Conservation (phyloP, 2,888 invertebrate species). For the Chaetogeoica ovagalla region DNA sequence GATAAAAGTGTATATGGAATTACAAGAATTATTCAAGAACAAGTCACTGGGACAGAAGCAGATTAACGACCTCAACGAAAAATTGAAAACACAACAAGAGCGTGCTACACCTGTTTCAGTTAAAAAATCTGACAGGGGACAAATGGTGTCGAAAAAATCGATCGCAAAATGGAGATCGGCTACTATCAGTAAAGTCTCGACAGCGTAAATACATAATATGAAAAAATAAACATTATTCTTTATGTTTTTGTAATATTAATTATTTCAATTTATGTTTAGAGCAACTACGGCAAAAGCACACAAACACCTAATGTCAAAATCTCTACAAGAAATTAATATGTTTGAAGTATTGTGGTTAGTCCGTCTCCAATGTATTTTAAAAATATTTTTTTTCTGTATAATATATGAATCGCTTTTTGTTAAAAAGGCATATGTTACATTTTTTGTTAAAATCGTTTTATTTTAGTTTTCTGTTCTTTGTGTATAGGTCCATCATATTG, state of each 20-base stretch:
- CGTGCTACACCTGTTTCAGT: neutral
- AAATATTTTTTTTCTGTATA: neutral
- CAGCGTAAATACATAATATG: neutral
- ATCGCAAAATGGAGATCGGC: neutral
- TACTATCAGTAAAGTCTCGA: neutral
- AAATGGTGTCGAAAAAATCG: conserved; percentile 1
- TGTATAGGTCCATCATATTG: too few species aligned
- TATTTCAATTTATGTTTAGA: neutral
- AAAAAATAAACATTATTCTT: neutral
- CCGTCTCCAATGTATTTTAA: neutral
- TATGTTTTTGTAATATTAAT: neutral
- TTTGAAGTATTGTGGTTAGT: conserved; percentile 28
- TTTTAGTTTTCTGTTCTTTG: too few species aligned
- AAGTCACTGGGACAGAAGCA: conserved; percentile 10
- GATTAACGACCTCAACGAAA: neutral
- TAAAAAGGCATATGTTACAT: too few species aligned
- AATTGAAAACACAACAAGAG: neutral
- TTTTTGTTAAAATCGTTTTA: too few species aligned
- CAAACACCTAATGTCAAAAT: neutral
- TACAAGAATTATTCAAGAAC: conserved; percentile 37
- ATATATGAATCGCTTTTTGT: too few species aligned
- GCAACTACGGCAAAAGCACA: neutral
- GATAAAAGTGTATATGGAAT: conserved; percentile 10
- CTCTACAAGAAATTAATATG: neutral
- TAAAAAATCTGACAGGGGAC: neutral